Evolutionary conservation across 2,113 vertebrate genomes (phyloP), one percentile per base, ranked within the genome.

Genomic region (Parotia lawesii): DNA sequence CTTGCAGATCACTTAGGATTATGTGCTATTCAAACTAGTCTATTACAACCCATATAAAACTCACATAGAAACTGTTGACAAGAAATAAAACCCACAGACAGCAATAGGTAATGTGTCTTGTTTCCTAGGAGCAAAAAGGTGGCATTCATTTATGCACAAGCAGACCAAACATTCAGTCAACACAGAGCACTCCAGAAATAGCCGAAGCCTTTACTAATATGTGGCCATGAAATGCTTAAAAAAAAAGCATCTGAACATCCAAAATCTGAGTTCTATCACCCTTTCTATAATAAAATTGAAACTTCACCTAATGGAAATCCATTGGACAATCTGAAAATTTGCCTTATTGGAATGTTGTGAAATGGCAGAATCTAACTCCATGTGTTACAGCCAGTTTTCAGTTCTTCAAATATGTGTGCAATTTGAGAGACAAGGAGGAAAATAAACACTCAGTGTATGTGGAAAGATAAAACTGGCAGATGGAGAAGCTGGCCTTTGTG

Each of bases 1-100:
- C 61, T 83, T 92, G 62, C 93, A 94, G 77, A 90, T 90, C 47
- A 83, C 70, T 96, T 92, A 75, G 60, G 83, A 94, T n/a, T 81
- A 86, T 38, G 15, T 79, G 33, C 27, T 70, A 75, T 42, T 74
- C 51, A 61, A 57, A 74, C 35, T 31, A 69, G 48, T 84, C 79
- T 86, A 92, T 89, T 85, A 57, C 22, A 9, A 8, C 10, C 45
- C 31, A 64, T 85, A 89, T 83, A 94, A 97, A 97, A 93, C 90
- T 79, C 56, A 92, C 58, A 89, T 2, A 84, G 93, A 95, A 81
- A 90, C 80, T 92, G 79, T 74, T 94, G 77, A 83, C 92, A 92
- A 80, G 71, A 91, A 94, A 85, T 84, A 82, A 91, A 90, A 66
- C 9, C 0, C 51, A 84, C 33, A 87, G 53, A 24, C 35, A 51